Evolutionary conservation across 1,140 invertebrate genomes (phyloP).

Genomic region (Drosophila tropicalis): DNA sequence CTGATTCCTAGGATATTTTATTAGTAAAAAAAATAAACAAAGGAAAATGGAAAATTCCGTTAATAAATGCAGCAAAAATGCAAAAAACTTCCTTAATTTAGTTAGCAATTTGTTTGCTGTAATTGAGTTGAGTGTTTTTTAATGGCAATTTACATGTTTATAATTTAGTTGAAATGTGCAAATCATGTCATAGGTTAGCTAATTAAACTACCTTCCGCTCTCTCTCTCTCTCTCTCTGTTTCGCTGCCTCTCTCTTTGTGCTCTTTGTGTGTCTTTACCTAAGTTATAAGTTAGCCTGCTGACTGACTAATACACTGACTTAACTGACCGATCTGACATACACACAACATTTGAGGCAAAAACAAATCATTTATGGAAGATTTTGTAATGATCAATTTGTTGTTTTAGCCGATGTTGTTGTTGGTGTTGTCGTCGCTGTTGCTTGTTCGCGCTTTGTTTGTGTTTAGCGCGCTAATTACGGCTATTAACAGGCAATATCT

Average conservation of each 20-base stretch:
- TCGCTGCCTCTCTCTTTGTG: not conserved
- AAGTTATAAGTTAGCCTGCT: not conserved
- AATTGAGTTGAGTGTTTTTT: constrained; percentile 7
- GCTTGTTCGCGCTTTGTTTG: constrained; percentile 30
- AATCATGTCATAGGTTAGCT: constrained; percentile 48
- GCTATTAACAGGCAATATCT: constrained; percentile 65
- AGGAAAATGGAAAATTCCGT: not conserved
- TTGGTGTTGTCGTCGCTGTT: constrained; percentile 33
- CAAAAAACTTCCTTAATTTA: constrained; percentile 36
- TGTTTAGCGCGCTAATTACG: constrained; percentile 60
- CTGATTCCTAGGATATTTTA: too few species aligned
- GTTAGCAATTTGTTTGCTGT: constrained; percentile 9
- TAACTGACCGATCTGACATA: constrained; percentile 13
- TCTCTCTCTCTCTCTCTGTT: not conserved
- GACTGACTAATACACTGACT: constrained; percentile 1
- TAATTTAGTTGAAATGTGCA: constrained; percentile 32
- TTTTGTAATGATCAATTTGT: constrained; percentile 74
- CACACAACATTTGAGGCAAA: constrained; percentile 21
- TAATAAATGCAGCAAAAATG: not conserved
- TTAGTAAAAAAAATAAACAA: too few species aligned
- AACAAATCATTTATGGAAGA: constrained; percentile 47
- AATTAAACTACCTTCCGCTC: constrained; percentile 23
- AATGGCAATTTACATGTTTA: constrained; percentile 32
- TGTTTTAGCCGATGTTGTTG: constrained; percentile 41
- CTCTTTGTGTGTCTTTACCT: not conserved